Evolutionary conservation across 2,113 vertebrate species (phyloP).

Genomic region (Heterochromis multidens): DNA sequence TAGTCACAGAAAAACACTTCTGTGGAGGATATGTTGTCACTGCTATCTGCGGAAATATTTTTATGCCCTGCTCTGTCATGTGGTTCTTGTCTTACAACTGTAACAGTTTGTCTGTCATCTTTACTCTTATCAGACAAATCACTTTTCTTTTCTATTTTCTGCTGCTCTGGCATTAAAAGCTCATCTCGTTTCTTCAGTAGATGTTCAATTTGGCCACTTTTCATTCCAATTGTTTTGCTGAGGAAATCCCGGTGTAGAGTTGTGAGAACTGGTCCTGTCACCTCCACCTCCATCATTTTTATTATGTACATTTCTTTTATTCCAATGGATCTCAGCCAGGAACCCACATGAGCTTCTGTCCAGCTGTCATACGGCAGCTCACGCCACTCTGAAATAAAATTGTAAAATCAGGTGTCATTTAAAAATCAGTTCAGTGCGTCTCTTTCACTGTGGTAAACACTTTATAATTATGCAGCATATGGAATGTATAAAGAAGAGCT

Average conservation of each 20-base stretch:
- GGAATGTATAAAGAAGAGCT: too few species aligned
- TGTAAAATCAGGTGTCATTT: background rate
- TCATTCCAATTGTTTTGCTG: slow-evolving; percentile 58
- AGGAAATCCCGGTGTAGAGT: slow-evolving; percentile 56
- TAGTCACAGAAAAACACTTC: background rate
- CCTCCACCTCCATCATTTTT: slow-evolving; percentile 58
- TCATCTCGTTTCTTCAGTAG: slow-evolving; percentile 57
- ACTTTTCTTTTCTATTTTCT: background rate
- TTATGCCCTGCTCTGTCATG: background rate
- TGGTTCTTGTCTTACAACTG: background rate
- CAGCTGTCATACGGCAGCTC: slow-evolving; percentile 45
- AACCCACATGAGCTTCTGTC: slow-evolving; percentile 68
- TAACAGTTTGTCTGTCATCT: background rate
- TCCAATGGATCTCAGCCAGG: slow-evolving; percentile 67
- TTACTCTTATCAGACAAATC: background rate
- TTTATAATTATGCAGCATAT: too few species aligned
- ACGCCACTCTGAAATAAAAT: background rate
- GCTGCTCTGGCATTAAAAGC: background rate
- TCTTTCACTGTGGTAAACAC: too few species aligned
- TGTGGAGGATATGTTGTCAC: fast-evolving
- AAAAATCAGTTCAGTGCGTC: too few species aligned
- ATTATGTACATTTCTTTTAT: slow-evolving; percentile 63
- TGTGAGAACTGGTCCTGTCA: slow-evolving; percentile 67
- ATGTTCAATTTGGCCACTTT: slow-evolving; percentile 66
- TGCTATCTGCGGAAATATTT: background rate